Base-by-base conservation (phyloP, 2,888 invertebrate species). In the Aphrophora alni region DNA sequence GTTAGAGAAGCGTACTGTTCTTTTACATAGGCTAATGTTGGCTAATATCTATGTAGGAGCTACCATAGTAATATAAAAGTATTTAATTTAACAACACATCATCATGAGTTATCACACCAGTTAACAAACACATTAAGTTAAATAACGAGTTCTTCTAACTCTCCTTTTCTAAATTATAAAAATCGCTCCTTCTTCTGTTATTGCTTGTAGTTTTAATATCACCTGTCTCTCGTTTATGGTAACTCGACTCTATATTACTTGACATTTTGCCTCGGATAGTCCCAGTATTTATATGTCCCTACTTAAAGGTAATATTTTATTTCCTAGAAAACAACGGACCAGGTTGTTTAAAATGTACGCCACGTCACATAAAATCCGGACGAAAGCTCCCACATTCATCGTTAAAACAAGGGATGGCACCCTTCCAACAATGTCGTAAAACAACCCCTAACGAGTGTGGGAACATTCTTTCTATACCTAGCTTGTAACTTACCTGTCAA, bases 301-400 rank as follows among this genome's bases (percentile, higher is more conserved):
- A 59, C 59, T 59, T 59, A 59, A 59, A 59, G 59, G 59, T 59
- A 59, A 59, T 59, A 59, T 59, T 59, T 59, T 59, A 59, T 59
- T 59, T 59, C 59, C 21, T 10, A 59, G 59, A 59, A 44, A 59
- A 59, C 59, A 59, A 59, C 21, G 59, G 21, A 21, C 59, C 59
- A 77, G 71, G 68, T 77, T 77, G 77, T 77, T 77, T 77, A 77
- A 77, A 77, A 77, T 77, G 77, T 77, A 77, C 77, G 77, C 70
- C 70, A 77, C 71, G 77, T 44, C 70, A 71, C 77, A 71, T 77
- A 77, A 77, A 77, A 77, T 38, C 71, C 25, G 71, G 77, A 77
- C 77, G 71, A 77, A 77, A 77, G 77, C 77, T 77, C 77, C 77
- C 77, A 77, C 77, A 77, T 77, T 71, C 77, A 77, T 77, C 77